These are phyloP conservation scores for Polydrusus cervinus DNA, from an alignment of 2,888 invertebrate genomes.

Conservation along the genomic window DNA sequence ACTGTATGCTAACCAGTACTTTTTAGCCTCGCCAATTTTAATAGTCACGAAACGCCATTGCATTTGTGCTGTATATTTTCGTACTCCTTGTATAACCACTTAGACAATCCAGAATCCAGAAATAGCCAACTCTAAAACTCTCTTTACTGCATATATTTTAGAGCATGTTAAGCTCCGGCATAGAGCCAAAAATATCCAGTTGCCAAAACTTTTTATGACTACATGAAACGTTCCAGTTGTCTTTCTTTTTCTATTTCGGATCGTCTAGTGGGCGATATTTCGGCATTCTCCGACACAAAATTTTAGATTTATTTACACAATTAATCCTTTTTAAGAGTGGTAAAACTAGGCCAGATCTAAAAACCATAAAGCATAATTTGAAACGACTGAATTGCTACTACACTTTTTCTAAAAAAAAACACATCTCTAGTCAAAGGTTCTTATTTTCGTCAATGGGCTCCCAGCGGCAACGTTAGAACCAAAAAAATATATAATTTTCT, in stretches of 20 bases:
- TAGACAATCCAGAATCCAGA: constrained; percentile 34
- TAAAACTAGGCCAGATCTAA: neutral
- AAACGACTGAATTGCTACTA: too few species aligned
- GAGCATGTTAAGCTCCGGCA: constrained; percentile 60
- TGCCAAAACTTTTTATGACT: constrained; percentile 61
- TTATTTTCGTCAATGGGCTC: too few species aligned
- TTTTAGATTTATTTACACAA: constrained; percentile 1
- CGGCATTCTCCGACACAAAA: neutral
- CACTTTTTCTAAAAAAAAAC: too few species aligned
- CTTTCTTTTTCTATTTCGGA: constrained; percentile 38
- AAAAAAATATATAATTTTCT: too few species aligned
- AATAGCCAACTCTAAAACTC: constrained; percentile 39
- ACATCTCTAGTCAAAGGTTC: too few species aligned
- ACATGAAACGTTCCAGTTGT: constrained; percentile 56
- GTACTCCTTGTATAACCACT: constrained; percentile 34
- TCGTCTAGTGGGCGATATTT: constrained; percentile 43
- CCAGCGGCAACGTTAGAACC: too few species aligned
- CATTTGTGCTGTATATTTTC: neutral
- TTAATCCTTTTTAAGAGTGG: constrained; percentile 6
- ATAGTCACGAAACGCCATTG: too few species aligned
- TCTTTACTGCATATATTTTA: constrained; percentile 58
- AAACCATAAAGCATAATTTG: neutral
- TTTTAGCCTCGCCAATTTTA: too few species aligned
- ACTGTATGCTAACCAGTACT: too few species aligned
- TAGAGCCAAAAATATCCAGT: constrained; percentile 59